Conservation (phyloP, 2,888 invertebrate species). For the Quadroppia sp. region DNA sequence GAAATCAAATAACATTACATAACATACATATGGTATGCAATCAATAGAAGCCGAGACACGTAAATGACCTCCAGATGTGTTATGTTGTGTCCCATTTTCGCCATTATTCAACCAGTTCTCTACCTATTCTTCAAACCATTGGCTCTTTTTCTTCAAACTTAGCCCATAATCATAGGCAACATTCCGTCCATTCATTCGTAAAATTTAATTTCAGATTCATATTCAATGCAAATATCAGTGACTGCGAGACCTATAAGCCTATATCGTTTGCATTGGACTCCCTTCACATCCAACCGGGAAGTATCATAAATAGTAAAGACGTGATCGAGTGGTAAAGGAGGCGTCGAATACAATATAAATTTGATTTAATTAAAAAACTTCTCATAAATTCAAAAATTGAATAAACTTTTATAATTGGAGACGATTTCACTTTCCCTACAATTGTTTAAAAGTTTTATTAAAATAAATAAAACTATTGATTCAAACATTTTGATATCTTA, state of each 20-base stretch:
- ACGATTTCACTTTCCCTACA: not conserved
- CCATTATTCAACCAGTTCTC: not conserved
- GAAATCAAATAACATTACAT: constrained; percentile 2
- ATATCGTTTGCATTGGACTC: not conserved
- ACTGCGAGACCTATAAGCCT: not conserved
- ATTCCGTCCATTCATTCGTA: not conserved
- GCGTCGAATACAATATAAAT: not conserved
- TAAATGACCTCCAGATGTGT: constrained; percentile 9
- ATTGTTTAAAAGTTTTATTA: not conserved
- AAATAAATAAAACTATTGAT: not conserved
- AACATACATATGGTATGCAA: not conserved
- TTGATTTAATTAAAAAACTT: not conserved
- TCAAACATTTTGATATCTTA: not conserved
- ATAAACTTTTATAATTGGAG: not conserved
- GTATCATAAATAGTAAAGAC: not conserved
- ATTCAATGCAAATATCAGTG: not conserved
- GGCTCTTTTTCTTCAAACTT: not conserved
- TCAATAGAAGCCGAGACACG: constrained; percentile 7
- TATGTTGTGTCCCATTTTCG: not conserved
- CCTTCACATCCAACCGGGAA: not conserved
- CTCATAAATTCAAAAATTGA: not conserved
- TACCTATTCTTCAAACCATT: not conserved
- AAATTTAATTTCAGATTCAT: not conserved
- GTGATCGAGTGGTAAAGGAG: not conserved
- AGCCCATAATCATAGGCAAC: not conserved